Evolutionary conservation across 2,797 vertebrate species (phyloP), one percentile per base, ranked within the genome.

Genomic region (Enteromius viviparus): DNA sequence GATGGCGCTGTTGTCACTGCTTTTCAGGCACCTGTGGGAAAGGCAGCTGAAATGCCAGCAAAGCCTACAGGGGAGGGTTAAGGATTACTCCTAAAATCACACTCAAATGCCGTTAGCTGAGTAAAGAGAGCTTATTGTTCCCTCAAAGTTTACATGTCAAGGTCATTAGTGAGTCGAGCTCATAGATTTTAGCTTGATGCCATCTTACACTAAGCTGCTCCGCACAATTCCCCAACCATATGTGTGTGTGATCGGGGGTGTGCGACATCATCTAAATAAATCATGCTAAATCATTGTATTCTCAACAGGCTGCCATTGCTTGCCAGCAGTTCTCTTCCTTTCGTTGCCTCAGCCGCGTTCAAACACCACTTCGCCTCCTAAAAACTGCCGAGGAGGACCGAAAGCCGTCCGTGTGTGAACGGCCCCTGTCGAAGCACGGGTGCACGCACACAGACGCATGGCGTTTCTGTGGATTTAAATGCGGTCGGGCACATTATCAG

Each of bases 401-500:
- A 82, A 80, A 85, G 29, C 68, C 84, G 23, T 79, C 58, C 89
- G 85, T 55, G 71, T 84, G 84, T 62, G 70, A 85, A 85, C 74
- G 85, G 84, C 86, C 80, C 84, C 85, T 42, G n/a, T 80, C 78
- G 71, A 69, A 85, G 79, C 42, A n/a, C 42, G 64, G 58, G 29
- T 32, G 75, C 37, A 42, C n/a, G 69, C 26, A 8, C 80, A 69
- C 72, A 72, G 81, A 85, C 68, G 77, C 81, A 79, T 49, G 84
- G 95, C 94, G 94, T 95, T 96, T 95, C 95, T 84, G 95, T 95
- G 96, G 96, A 97, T 97, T 97, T 96, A 96, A 96, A 97, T 96
- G 95, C 96, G 95, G 96, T 97, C 95, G 97, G 96, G 96, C 96
- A 96, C 96, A 97, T 97, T 96, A 98, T 98, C 96, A 95, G 96